These are phyloP conservation scores for Marcusenius ussheri DNA, from an alignment of 2,113 vertebrate genomes.

Conservation along the genomic window DNA sequence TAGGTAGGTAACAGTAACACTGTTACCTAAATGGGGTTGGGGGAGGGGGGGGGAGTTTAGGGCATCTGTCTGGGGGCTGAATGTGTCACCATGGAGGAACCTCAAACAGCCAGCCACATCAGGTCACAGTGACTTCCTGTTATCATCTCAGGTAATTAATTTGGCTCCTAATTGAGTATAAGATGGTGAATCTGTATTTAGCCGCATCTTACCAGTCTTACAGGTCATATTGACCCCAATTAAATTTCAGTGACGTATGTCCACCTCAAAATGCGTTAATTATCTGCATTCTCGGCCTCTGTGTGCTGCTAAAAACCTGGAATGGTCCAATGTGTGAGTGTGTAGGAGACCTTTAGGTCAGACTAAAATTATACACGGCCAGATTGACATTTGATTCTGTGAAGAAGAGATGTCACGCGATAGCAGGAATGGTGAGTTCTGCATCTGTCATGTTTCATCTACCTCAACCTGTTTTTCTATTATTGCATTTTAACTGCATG, in stretches of 20 bases:
- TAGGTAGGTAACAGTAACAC: background rate
- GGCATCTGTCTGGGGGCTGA: background rate
- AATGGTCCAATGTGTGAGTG: background rate
- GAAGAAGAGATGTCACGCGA: background rate
- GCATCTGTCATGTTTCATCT: background rate
- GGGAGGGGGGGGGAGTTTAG: background rate
- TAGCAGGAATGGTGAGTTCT: background rate
- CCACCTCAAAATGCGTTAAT: background rate
- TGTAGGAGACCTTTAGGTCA: background rate
- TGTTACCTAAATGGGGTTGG: background rate
- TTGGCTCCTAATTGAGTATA: slow-evolving; percentile 25
- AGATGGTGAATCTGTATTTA: slow-evolving; percentile 20
- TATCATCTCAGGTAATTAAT: slow-evolving; percentile 30
- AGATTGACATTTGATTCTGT: background rate
- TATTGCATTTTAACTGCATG: background rate
- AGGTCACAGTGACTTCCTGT: slow-evolving; percentile 11
- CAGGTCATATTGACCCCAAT: slow-evolving; percentile 27
- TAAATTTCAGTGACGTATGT: slow-evolving; percentile 18
- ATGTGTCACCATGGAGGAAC: slow-evolving; percentile 9
- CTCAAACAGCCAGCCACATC: slow-evolving; percentile 19
- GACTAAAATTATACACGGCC: background rate
- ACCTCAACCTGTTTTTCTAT: background rate
- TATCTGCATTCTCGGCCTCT: background rate
- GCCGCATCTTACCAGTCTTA: slow-evolving; percentile 16
- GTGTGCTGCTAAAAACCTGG: background rate